Percentiles rank a stretch among this genome's conserved stretches.
phyloP scores from a whole-genome alignment of 2,888 invertebrate species.

The Machimus atricapillus region DNA sequence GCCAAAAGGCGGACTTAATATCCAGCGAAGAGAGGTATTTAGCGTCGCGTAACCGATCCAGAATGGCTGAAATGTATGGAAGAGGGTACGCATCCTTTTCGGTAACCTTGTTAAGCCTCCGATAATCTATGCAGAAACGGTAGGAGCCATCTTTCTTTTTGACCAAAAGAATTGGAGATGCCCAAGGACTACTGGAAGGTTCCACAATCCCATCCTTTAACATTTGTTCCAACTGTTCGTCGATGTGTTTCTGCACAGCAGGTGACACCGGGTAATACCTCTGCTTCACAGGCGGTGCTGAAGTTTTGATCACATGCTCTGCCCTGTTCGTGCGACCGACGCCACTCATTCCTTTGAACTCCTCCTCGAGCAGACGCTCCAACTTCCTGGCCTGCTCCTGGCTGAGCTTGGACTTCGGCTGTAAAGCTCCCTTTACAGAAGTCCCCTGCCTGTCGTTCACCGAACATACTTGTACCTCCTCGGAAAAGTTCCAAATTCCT shows the following conservation, averaged over 20 bases:
- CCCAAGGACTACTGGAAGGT: background rate
- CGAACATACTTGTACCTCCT: no score
- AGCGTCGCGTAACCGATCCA: background rate
- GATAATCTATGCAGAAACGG: slow-evolving; percentile 50
- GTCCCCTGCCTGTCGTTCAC: no score
- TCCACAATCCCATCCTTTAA: background rate
- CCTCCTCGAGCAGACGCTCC: background rate
- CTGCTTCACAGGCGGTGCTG: background rate
- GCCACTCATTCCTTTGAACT: background rate
- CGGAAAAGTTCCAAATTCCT: no score
- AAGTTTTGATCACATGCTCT: background rate
- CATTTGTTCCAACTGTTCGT: background rate
- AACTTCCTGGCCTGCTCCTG: no score
- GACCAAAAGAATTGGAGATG: background rate
- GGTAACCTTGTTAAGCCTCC: slow-evolving; percentile 38
- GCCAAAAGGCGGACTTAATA: background rate
- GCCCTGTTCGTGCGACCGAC: background rate
- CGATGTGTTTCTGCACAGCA: background rate
- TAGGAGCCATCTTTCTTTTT: slow-evolving; percentile 8
- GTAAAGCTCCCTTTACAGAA: no score
- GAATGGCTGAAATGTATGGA: background rate
- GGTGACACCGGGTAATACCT: background rate
- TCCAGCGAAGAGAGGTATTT: background rate
- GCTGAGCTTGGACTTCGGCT: no score
- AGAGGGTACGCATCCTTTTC: slow-evolving; percentile 38